Base-by-base conservation (phyloP, 2,888 invertebrate species). In the Rhabditophanes sp. region DNA sequence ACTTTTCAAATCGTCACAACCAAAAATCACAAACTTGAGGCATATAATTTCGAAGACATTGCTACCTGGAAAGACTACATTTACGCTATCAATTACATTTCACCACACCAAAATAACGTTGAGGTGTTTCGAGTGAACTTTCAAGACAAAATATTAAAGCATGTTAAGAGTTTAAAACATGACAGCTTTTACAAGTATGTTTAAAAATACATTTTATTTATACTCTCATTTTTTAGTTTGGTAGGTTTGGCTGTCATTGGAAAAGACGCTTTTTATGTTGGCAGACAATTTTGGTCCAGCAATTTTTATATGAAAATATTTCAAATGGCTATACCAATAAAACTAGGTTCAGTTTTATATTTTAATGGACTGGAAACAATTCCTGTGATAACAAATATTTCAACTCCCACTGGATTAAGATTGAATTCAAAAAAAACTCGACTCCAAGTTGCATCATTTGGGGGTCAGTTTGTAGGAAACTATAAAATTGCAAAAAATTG, bases 311-410 rank as follows among this genome's bases (percentile, higher is more conserved):
- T 21, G 15, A 12, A 12, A 9, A 9, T 14, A 12, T 8, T 25
- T 23, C 36, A 35, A 37, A 17, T 12, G 19, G 9, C 19, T 14
- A 17, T 33, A 12, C 21, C 25, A 6, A 6, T 35, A 8, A 19
- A 37, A 37, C 24, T 37, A 16, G 36, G 36, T 6, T 14, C 11
- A 7, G 15, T 35, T 15, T 9, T 35, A 19, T 35, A 33, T 22
- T 35, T 22, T 21, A 27, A 35, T 35, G 36, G 36, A 12, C 21
- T 25, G 18, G 19, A 36, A 12, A 14, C 38, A 19, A 25, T 37
- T 20, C 15, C 16, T 19, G 36, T 18, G 14, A n/a, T 37, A 3
- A 18, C 22, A 4, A 18, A 9, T 3, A 15, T 35, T 19, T 16
- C 20, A 15, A 19, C 18, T 4, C 36, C 36, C 3, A 35, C 39